Base-by-base conservation (phyloP, 2,888 invertebrate genomes). In the Euclidia mi region DNA sequence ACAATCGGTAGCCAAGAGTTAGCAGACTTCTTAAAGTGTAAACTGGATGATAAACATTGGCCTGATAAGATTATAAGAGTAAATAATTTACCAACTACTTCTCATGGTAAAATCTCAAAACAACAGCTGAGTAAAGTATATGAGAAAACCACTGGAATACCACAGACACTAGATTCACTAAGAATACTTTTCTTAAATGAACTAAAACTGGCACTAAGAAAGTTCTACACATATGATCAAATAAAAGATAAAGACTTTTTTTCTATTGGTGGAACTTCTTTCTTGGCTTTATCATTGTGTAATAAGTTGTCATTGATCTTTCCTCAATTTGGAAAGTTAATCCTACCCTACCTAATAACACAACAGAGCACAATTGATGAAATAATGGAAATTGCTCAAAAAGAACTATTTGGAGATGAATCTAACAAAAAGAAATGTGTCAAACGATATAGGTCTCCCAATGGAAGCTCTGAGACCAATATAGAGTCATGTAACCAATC, bases 81-180 rank as follows among this genome's bases (percentile, higher is more conserved):
- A 7, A 86, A 95, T 28, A 87, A 90, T 56, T 87, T 97, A 70
- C 97, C 96, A 38, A 85, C 96, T 14, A 97, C 96, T 51, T 70
- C 82, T 3, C 96, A 97, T 89, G 97, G 97, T n/a, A 97, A 97
- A 93, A 87, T 96, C 52, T 95, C 95, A 32, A 95, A 88, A 69
- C 74, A 84, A 42, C 79, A 89, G 15, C 78, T 96, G 34, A 81
- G 88, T 47, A 82, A 88, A 56, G 82, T 94, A 70, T 94, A 89
- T 81, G 83, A 87, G 56, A 84, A 87, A 64, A 56, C 56, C 0
- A 29, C 66, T 37, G 70, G 62, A 34, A 17, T 55, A 58, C 81
- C 80, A 66, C 77, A 78, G 62, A 71, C 79, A 56, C 40, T 78
- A 15, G 78, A 81, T 25, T 77, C 77, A 20, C 53, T 89, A 34